Conservation (phyloP, 1,140 invertebrate species). For the Eueides isabella region DNA sequence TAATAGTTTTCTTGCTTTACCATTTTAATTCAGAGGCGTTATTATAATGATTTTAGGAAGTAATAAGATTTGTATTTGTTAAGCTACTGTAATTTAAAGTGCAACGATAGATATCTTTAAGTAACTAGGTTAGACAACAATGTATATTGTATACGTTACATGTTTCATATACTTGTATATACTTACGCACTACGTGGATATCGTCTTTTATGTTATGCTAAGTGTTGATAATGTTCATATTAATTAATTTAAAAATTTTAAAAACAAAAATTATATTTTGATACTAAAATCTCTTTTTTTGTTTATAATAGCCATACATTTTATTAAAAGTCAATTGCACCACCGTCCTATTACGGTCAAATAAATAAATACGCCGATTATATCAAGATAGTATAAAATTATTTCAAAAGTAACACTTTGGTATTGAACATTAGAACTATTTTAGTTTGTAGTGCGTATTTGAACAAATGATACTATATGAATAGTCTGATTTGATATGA, state of each 20-base stretch:
- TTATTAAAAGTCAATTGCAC: constrained; percentile 15
- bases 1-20: not conserved
- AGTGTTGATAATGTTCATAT: not conserved
- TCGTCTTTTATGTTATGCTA: not conserved
- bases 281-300: not conserved
- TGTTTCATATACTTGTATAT: not conserved
- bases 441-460: constrained; percentile 14
- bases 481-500: constrained; percentile 35
- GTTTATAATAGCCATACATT: not conserved
- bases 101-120: not conserved
- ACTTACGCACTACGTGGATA: not conserved
- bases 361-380: constrained; percentile 27
- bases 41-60: not conserved
- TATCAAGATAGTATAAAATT: not conserved
- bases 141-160: not conserved
- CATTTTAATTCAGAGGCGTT: not conserved
- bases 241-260: too few species aligned
- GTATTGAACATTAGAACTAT: not conserved
- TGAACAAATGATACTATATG: constrained; percentile 34
- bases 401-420: constrained; percentile 19
- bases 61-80: not conserved
- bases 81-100: not conserved
- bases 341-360: constrained; percentile 40
- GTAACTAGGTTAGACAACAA: not conserved
- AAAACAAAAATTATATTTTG: too few species aligned